Evolutionary conservation across 2,113 vertebrate species (phyloP).

Genomic region (Octodon degus): DNA sequence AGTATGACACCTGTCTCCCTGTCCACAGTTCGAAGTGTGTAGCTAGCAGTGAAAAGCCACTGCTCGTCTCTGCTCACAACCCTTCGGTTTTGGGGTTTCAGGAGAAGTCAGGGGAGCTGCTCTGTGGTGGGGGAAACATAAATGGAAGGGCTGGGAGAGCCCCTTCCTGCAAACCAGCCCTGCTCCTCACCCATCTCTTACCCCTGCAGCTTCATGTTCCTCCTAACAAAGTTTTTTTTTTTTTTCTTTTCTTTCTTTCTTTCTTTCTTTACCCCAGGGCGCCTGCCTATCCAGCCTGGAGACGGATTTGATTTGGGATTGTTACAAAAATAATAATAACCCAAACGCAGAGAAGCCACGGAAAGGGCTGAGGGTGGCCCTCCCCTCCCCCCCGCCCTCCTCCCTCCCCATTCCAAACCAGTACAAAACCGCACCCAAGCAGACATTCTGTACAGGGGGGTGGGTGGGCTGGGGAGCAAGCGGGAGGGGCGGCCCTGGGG

Average conservation of each 20-base stretch:
- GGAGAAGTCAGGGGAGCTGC: not conserved
- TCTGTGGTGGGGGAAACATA: not conserved
- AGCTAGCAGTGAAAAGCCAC: not conserved
- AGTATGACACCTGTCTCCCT: not conserved
- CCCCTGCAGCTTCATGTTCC: not conserved
- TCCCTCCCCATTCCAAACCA: slow-evolving; percentile 81
- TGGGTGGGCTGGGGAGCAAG: slow-evolving; percentile 76
- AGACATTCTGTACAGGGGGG: slow-evolving; percentile 84
- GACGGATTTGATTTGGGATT: slow-evolving; percentile 81
- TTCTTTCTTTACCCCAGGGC: slow-evolving; percentile 44
- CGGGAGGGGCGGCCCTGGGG: slow-evolving; percentile 80
- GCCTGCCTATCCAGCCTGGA: slow-evolving; percentile 76
- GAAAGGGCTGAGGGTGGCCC: slow-evolving; percentile 79
- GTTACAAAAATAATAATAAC: slow-evolving; percentile 83
- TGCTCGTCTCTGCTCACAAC: not conserved
- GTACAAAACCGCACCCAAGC: slow-evolving; percentile 84
- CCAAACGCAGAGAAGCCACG: slow-evolving; percentile 83
- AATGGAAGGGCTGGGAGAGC: not conserved
- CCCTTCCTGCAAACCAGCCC: not conserved
- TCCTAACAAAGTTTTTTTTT: not conserved
- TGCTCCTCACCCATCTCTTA: not conserved
- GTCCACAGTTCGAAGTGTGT: not conserved
- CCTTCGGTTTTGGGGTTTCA: not conserved
- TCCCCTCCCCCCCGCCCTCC: slow-evolving; percentile 74
- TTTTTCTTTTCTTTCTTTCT: too few species aligned